These are phyloP conservation scores for Tuta absoluta DNA, from an alignment of 2,888 invertebrate genomes.

Conservation along the genomic window DNA sequence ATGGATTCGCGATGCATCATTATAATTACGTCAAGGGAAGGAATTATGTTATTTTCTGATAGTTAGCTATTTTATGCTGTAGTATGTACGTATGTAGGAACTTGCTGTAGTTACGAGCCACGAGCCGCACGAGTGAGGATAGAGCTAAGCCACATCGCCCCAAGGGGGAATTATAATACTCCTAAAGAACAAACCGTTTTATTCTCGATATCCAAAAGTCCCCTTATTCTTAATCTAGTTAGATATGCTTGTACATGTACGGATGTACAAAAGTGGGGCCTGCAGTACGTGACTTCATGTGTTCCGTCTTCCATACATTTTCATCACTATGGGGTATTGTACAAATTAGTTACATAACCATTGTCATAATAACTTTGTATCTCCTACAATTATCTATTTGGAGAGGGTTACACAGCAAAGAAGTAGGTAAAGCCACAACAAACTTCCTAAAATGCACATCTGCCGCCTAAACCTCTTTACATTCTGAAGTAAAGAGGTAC, in stretches of 20 bases:
- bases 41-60: too few relatives aligned
- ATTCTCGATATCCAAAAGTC: constrained; percentile 20
- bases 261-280: constrained; percentile 21
- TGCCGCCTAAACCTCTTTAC: too few relatives aligned
- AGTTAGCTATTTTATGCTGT: too few relatives aligned
- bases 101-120: too few relatives aligned
- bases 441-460: too few relatives aligned
- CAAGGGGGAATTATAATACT: not conserved
- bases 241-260: constrained; percentile 14
- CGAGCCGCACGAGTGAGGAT: not conserved
- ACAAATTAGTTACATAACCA: not conserved
- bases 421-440: too few relatives aligned
- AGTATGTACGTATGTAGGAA: too few relatives aligned
- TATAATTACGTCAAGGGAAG: too few relatives aligned
- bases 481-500: too few relatives aligned
- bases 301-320: constrained; percentile 36
- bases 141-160: not conserved
- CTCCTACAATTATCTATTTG: too few relatives aligned
- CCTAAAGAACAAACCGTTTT: constrained; percentile 4
- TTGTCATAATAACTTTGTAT: not conserved
- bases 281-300: constrained; percentile 45
- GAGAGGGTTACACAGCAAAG: too few relatives aligned
- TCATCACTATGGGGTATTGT: not conserved
- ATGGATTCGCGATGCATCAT: too few relatives aligned
- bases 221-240: constrained; percentile 18